A percentile compares a stretch with the other conserved stretches of the same genome.
Evolutionary conservation across 2,797 vertebrate species (phyloP).

Genomic region (Manis pentadactyla): DNA sequence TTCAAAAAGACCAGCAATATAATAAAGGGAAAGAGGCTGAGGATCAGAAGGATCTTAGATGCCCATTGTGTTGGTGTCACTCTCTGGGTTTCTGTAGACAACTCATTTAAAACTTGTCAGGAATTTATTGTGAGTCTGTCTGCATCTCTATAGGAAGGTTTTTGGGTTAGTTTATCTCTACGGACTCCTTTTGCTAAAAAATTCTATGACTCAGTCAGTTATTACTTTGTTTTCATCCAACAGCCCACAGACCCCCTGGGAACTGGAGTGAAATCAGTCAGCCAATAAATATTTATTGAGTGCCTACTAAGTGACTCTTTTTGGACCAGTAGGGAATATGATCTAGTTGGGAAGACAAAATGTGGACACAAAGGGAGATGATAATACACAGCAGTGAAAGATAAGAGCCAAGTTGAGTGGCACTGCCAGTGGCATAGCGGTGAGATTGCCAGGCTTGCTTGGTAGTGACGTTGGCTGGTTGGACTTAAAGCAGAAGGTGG

Average conservation of each 20-base stretch:
- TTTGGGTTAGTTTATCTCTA: slow-evolving; percentile 69
- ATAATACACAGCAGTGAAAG: background rate
- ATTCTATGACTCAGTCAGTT: slow-evolving; percentile 76
- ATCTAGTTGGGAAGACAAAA: slow-evolving; percentile 30
- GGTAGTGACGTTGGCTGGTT: background rate
- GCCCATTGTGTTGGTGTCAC: background rate
- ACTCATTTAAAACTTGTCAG: slow-evolving; percentile 24
- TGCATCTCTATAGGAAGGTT: slow-evolving; percentile 48
- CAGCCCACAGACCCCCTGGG: slow-evolving; percentile 59
- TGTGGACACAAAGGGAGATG: background rate
- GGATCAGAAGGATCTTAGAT: background rate
- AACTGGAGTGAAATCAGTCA: slow-evolving; percentile 68
- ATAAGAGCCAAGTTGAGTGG: background rate
- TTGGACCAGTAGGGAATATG: slow-evolving; percentile 48
- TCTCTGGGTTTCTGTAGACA: slow-evolving; percentile 39
- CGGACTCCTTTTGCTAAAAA: slow-evolving; percentile 70
- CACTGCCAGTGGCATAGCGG: background rate
- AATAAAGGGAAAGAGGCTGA: slow-evolving; percentile 44
- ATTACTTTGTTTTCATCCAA: slow-evolving; percentile 78
- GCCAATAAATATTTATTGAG: slow-evolving; percentile 78
- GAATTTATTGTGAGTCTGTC: slow-evolving; percentile 64
- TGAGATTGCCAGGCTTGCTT: background rate
- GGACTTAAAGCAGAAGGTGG: background rate
- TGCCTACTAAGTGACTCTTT: slow-evolving; percentile 72
- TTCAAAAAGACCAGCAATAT: slow-evolving; percentile 29